These are phyloP conservation scores for Parapristionchus giblindavisi DNA, from an alignment of 2,888 invertebrate species.

Conservation along the genomic window DNA sequence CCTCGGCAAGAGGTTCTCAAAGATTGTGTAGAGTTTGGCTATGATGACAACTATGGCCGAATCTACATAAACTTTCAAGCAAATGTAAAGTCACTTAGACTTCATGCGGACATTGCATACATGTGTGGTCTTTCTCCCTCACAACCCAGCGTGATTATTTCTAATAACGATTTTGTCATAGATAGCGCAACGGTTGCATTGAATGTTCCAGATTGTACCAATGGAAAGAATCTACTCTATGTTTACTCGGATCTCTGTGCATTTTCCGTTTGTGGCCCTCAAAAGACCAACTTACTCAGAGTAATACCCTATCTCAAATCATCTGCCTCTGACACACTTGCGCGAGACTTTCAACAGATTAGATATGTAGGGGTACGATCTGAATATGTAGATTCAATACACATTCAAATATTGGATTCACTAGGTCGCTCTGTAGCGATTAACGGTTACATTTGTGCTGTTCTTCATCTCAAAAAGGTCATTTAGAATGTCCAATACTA, in stretches of 20 bases:
- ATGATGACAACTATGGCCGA: background rate
- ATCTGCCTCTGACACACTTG: too few species aligned
- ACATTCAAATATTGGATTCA: too few species aligned
- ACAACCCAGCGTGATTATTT: too few species aligned
- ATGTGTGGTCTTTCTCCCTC: conserved; percentile 1
- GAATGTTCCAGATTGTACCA: background rate
- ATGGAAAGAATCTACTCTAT: background rate
- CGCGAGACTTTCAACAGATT: too few species aligned
- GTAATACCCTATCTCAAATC: conserved; percentile 1
- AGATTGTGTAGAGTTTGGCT: background rate
- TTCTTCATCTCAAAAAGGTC: too few species aligned
- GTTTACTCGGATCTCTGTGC: background rate
- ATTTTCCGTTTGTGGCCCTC: background rate
- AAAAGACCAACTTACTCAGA: background rate
- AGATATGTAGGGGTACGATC: too few species aligned
- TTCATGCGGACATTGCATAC: background rate
- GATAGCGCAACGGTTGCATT: background rate
- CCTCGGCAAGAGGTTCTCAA: too few species aligned
- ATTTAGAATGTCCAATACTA: background rate
- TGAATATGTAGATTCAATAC: too few species aligned
- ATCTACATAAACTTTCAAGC: background rate
- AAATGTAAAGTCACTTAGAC: background rate
- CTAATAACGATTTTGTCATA: too few species aligned
- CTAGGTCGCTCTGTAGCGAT: too few species aligned
- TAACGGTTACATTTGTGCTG: too few species aligned